Evolutionary conservation across 2,888 invertebrate genomes (phyloP).

Genomic region (Polydrusus tereticollis): DNA sequence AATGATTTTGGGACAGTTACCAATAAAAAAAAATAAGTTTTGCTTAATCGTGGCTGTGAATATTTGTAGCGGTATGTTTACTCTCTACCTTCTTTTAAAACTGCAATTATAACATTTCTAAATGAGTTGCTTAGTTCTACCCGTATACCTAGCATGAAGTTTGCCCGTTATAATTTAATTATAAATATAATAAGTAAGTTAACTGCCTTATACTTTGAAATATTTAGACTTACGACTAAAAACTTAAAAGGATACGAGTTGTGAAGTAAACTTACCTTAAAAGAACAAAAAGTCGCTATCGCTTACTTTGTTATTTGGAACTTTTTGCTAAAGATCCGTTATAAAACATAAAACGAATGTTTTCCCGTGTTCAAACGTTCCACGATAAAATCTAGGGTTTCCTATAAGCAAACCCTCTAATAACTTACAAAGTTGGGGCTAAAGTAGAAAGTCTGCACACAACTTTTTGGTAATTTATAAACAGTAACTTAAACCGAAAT

Average conservation of each 20-base stretch:
- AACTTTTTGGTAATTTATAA: slow-evolving; percentile 39
- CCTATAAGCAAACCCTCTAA: slow-evolving; percentile 17
- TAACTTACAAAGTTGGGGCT: slow-evolving; percentile 31
- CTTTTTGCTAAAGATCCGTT: slow-evolving; percentile 7
- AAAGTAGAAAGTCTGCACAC: slow-evolving; percentile 24
- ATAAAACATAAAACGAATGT: slow-evolving; percentile 6
- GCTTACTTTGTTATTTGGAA: slow-evolving; percentile 9
- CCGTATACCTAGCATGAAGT: too few species aligned
- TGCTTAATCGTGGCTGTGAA: too few species aligned
- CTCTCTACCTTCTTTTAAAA: too few species aligned
- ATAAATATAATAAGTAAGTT: too few species aligned
- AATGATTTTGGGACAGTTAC: too few species aligned
- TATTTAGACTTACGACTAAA: too few species aligned
- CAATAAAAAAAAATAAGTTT: too few species aligned
- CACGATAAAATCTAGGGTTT: slow-evolving; percentile 14
- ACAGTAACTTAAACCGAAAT: slow-evolving; percentile 31
- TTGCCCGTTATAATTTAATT: too few species aligned
- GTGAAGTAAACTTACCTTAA: neutral
- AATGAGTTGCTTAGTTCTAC: too few species aligned
- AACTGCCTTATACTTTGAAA: too few species aligned
- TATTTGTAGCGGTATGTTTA: too few species aligned
- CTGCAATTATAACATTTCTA: too few species aligned
- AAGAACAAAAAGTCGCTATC: slow-evolving; percentile 6
- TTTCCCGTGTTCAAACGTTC: slow-evolving; percentile 1
- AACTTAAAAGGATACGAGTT: neutral